phyloP scores from a whole-genome alignment of 1,140 invertebrate genomes.

The Halictus rubicundus region DNA sequence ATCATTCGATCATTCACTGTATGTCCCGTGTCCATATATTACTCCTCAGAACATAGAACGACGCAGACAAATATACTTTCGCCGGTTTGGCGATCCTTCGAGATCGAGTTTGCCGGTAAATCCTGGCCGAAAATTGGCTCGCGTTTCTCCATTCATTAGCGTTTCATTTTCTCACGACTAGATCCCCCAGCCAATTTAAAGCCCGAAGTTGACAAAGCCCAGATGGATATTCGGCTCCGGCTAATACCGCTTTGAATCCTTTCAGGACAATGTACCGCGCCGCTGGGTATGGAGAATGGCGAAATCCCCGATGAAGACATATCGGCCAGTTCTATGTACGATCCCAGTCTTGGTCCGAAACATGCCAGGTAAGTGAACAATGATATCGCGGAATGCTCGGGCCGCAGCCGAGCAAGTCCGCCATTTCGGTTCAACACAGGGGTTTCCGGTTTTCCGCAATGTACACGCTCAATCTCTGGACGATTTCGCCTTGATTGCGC shows the following conservation, averaged over 20 bases:
- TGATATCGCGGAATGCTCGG: slow-evolving; percentile 59
- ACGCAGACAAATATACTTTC: background rate
- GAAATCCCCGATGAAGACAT: slow-evolving; percentile 83
- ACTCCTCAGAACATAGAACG: too few relatives aligned
- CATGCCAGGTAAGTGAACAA: slow-evolving; percentile 82
- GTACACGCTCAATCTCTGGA: background rate
- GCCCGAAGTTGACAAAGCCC: slow-evolving; percentile 38
- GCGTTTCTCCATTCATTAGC: slow-evolving; percentile 12
- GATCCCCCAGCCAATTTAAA: background rate
- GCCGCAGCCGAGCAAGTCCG: slow-evolving; percentile 19
- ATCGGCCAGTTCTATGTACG: slow-evolving; percentile 83
- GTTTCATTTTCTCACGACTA: slow-evolving; percentile 17
- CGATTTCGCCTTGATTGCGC: slow-evolving; percentile 16
- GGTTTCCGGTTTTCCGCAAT: slow-evolving; percentile 16
- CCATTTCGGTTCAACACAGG: slow-evolving; percentile 33
- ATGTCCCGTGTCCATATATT: too few relatives aligned
- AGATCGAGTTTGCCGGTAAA: background rate
- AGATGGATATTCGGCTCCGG: slow-evolving; percentile 52
- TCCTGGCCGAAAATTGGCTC: background rate
- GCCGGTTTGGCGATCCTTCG: background rate
- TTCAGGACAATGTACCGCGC: slow-evolving; percentile 80
- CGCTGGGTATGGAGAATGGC: slow-evolving; percentile 84
- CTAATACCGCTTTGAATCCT: slow-evolving; percentile 66
- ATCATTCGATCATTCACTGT: too few relatives aligned
- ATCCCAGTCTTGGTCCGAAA: slow-evolving; percentile 83